A percentile compares a stretch with the other conserved stretches of the same genome.
Evolutionary conservation across 2,113 vertebrate species (phyloP).

Genomic region (Phyllostomus discolor): DNA sequence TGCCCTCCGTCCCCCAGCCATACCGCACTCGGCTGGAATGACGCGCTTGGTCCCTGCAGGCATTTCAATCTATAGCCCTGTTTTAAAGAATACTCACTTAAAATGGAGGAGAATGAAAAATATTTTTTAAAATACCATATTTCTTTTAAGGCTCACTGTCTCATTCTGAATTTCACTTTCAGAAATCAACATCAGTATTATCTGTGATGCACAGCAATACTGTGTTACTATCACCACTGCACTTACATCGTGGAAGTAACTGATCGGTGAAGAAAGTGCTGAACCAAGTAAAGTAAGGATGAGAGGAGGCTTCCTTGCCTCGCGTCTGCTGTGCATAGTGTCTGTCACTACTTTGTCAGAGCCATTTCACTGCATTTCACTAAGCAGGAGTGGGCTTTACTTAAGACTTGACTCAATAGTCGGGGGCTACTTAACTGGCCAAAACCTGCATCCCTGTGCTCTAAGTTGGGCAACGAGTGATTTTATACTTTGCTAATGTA

Average conservation of each 20-base stretch:
- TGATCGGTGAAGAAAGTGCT: not conserved
- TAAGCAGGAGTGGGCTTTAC: not conserved
- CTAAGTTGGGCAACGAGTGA: not conserved
- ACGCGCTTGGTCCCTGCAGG: not conserved
- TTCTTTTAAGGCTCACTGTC: not conserved
- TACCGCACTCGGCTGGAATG: not conserved
- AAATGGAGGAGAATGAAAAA: not conserved
- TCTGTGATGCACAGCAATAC: not conserved
- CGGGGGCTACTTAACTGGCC: not conserved
- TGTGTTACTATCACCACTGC: not conserved
- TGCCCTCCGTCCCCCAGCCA: not conserved
- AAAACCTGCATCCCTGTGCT: not conserved
- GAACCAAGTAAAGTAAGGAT: not conserved
- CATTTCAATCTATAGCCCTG: not conserved
- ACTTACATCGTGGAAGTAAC: not conserved
- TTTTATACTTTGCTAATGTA: not conserved
- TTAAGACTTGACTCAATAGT: not conserved
- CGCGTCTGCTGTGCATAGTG: not conserved
- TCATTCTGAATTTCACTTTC: slow-evolving; percentile 26
- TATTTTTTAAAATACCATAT: not conserved
- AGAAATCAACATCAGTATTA: not conserved
- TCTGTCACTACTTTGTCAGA: not conserved
- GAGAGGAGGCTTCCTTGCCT: not conserved
- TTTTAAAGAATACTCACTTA: not conserved
- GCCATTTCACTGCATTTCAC: too few species aligned